These are phyloP conservation scores for Aleiodes leptofemur DNA, from an alignment of 2,888 invertebrate genomes.

Conservation along the genomic window DNA sequence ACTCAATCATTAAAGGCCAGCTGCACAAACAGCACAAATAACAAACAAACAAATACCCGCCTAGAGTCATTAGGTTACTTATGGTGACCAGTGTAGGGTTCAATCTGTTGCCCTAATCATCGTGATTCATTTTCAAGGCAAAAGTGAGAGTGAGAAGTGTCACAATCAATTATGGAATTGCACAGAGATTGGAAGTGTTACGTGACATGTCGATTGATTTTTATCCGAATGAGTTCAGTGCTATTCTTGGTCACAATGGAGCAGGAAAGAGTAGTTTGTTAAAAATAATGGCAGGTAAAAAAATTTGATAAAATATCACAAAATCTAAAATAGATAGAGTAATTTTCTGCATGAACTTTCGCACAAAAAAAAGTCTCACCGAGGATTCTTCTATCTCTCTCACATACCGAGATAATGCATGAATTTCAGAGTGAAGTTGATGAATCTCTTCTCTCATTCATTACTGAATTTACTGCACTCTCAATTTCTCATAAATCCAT, in stretches of 20 bases:
- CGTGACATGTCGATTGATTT: slow-evolving; percentile 57
- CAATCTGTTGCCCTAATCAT: neutral
- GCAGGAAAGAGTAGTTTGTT: slow-evolving; percentile 58
- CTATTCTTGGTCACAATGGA: slow-evolving; percentile 58
- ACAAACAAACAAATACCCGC: too few relatives aligned
- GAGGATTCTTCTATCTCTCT: neutral
- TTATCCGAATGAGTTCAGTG: slow-evolving; percentile 55
- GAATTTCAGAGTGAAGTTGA: too few relatives aligned
- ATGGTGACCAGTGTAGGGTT: too few relatives aligned
- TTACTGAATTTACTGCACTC: neutral
- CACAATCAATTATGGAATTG: slow-evolving; percentile 52
- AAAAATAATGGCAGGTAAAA: slow-evolving; percentile 56
- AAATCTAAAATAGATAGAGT: too few relatives aligned
- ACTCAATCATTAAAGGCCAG: too few relatives aligned
- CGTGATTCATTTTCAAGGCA: slow-evolving; percentile 42
- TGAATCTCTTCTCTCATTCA: neutral
- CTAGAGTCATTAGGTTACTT: too few relatives aligned
- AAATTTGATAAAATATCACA: too few relatives aligned
- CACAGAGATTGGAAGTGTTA: slow-evolving; percentile 47
- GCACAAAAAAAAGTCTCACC: neutral
- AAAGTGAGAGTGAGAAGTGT: slow-evolving; percentile 52
- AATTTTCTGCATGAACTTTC: too few relatives aligned
- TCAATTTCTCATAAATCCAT: neutral
- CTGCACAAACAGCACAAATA: too few relatives aligned
- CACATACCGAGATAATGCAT: too few relatives aligned